phyloP scores from a whole-genome alignment of 2,888 invertebrate genomes.

The Agriopis leucophaearia region DNA sequence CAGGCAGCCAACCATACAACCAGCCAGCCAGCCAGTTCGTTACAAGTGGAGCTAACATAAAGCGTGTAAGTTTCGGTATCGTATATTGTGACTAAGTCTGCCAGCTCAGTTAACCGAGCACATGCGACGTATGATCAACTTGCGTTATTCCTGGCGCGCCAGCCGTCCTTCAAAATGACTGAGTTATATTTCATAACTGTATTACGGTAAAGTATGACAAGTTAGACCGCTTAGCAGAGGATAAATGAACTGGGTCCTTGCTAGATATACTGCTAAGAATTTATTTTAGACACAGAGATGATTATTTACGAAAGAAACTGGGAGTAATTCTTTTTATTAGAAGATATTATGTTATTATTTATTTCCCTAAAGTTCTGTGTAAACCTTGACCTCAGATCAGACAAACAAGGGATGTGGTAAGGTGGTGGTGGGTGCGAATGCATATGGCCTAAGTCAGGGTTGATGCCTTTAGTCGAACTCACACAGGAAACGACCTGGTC shows the following conservation, averaged over 20 bases:
- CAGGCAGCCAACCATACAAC: no score
- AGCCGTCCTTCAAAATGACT: constrained; percentile 30
- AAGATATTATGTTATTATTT: no score
- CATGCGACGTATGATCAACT: constrained; percentile 31
- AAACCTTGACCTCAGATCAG: no score
- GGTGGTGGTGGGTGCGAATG: no score
- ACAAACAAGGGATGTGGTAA: no score
- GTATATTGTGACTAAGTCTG: background rate
- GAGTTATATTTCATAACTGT: constrained; percentile 29
- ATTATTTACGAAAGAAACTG: background rate
- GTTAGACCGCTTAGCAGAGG: constrained; percentile 9
- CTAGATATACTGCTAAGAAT: constrained; percentile 2
- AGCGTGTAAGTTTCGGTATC: background rate
- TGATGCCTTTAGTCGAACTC: no score
- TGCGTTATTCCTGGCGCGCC: constrained; percentile 23
- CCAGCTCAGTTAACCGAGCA: constrained; percentile 24
- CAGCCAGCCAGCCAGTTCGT: no score
- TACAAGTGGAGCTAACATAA: no score
- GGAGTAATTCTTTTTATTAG: background rate
- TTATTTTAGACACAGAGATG: background rate
- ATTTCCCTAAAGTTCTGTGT: no score
- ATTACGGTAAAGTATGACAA: constrained; percentile 17
- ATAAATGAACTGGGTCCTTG: constrained; percentile 5
- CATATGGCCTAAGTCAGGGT: no score
- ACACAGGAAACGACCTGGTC: no score